Evolutionary conservation across 2,113 vertebrate species (phyloP).

Genomic region (Callipepla squamata): DNA sequence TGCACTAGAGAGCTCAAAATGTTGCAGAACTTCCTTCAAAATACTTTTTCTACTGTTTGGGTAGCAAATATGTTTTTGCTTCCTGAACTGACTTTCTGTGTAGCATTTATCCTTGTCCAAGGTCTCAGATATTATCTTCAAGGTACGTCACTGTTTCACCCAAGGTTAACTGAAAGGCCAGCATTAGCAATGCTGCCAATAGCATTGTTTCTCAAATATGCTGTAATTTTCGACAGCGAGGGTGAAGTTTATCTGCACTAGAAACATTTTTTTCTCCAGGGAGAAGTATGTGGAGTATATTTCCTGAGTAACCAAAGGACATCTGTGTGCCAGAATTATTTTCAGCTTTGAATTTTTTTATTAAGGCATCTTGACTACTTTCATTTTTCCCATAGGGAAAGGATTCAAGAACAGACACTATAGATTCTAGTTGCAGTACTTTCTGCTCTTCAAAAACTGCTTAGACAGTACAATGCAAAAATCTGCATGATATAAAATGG

Average conservation of each 20-base stretch:
- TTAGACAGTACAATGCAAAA: constrained; percentile 3
- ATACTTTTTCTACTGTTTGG: not conserved
- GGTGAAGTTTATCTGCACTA: not conserved
- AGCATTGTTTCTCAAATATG: not conserved
- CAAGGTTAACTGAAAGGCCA: constrained; percentile 40
- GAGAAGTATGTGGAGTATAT: not conserved
- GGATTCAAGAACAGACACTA: not conserved
- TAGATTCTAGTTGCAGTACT: not conserved
- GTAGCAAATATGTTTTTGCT: not conserved
- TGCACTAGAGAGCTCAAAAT: not conserved
- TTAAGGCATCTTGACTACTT: not conserved
- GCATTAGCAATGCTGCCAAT: not conserved
- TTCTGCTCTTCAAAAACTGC: constrained; percentile 8
- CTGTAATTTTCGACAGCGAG: constrained; percentile 10
- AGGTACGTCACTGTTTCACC: not conserved
- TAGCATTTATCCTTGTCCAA: not conserved
- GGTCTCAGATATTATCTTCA: constrained; percentile 13
- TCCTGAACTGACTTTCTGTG: not conserved
- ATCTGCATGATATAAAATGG: not conserved
- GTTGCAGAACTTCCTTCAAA: not conserved
- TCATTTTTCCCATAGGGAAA: not conserved
- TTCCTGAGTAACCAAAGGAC: constrained; percentile 27
- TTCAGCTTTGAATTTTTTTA: constrained; percentile 18
- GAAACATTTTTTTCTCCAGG: constrained; percentile 8
- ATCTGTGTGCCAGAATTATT: constrained; percentile 16